Evolutionary conservation across 2,888 invertebrate species (phyloP).

Genomic region (Pachymerium ferrugineum): DNA sequence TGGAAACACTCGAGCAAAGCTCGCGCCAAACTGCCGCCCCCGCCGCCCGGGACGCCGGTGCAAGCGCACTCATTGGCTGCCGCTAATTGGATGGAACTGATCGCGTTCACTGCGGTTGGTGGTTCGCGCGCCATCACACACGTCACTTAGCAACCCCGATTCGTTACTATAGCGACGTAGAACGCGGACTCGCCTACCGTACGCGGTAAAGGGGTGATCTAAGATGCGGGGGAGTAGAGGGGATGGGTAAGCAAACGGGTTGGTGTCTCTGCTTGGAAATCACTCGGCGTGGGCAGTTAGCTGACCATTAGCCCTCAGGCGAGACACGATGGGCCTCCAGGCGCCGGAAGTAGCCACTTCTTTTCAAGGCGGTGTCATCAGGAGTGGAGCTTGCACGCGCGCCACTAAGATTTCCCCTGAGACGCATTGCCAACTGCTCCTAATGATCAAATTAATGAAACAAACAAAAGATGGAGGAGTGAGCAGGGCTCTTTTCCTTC

Average conservation of each 20-base stretch:
- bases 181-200: background rate
- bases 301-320: slow-evolving; percentile 18
- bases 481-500: background rate
- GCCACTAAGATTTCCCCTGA: slow-evolving; percentile 31
- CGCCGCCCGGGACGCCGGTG: background rate
- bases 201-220: background rate
- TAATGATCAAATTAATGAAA: slow-evolving; percentile 33
- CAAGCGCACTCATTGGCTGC: slow-evolving; percentile 11
- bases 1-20: background rate
- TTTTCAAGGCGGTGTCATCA: background rate
- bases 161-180: background rate
- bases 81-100: slow-evolving; percentile 18
- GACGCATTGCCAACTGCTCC: slow-evolving; percentile 29
- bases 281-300: slow-evolving; percentile 17
- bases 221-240: background rate
- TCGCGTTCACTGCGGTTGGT: slow-evolving; percentile 18
- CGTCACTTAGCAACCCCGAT: slow-evolving; percentile 21
- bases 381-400: slow-evolving; percentile 20
- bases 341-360: slow-evolving; percentile 18
- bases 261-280: background rate
- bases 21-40: slow-evolving; percentile 18
- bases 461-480: slow-evolving; percentile 24
- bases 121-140: slow-evolving; percentile 21
- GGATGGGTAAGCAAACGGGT: background rate
- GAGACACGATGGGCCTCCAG: slow-evolving; percentile 15